Conservation (phyloP, 37 sponge, comb jelly and placozoan species). For the Aplysina aerophoba region DNA sequence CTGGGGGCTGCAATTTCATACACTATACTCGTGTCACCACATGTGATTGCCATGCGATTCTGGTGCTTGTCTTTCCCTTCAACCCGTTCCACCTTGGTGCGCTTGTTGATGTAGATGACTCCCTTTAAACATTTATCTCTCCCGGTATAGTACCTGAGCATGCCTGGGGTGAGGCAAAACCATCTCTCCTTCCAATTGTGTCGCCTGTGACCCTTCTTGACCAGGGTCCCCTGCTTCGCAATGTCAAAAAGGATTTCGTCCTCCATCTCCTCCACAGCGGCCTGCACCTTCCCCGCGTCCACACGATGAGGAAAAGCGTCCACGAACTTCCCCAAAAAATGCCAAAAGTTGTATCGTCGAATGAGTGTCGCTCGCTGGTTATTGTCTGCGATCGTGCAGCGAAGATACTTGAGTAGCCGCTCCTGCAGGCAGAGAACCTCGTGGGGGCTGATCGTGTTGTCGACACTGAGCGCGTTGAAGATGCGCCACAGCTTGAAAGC, state of each 20-base stretch:
- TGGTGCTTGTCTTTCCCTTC: constrained; percentile 27
- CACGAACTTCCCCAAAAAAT: background rate
- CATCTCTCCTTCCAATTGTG: constrained; percentile 38
- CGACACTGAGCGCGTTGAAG: constrained; percentile 12
- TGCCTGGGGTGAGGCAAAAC: constrained; percentile 26
- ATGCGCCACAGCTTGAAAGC: constrained; percentile 40
- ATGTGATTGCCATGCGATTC: constrained; percentile 1
- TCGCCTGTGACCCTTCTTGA: constrained; percentile 34
- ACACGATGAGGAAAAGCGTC: background rate
- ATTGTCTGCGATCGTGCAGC: background rate
- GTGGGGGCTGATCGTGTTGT: constrained; percentile 23
- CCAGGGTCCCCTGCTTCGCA: constrained; percentile 12
- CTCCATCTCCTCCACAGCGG: background rate
- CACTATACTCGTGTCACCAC: constrained; percentile 22
- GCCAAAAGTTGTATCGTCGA: constrained; percentile 14
- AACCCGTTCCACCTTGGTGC: background rate
- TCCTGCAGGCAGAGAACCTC: background rate
- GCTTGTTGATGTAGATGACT: background rate
- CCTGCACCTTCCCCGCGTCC: background rate
- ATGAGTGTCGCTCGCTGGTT: too few species aligned
- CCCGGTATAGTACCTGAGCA: constrained; percentile 26
- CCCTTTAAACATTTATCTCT: constrained; percentile 2
- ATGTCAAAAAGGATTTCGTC: constrained; percentile 17
- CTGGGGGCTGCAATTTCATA: constrained; percentile 31
- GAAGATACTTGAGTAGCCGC: background rate